Evolutionary conservation across 2,113 vertebrate species (phyloP).

Genomic region (Serilophus lunatus): DNA sequence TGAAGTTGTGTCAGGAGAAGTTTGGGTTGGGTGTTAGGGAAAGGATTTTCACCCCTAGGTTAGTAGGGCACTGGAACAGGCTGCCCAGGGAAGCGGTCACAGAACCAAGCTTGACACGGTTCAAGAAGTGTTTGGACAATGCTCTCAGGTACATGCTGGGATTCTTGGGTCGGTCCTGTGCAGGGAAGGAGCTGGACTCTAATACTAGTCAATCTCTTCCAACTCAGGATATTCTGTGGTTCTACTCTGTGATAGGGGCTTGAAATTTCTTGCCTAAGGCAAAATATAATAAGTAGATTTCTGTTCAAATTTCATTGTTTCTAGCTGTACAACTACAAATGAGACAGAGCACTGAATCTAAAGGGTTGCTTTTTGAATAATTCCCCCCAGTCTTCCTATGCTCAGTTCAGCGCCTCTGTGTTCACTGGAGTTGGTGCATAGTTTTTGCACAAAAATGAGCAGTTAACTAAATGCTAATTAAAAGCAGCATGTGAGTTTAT

Average conservation of each 20-base stretch:
- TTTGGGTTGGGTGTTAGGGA: not conserved
- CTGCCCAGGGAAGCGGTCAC: not conserved
- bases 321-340: not conserved
- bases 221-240: not conserved
- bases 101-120: no score
- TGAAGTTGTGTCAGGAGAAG: not conserved
- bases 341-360: not conserved
- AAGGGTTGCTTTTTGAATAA: not conserved
- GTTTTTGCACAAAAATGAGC: constrained; percentile 34
- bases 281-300: not conserved
- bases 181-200: not conserved
- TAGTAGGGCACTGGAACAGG: not conserved
- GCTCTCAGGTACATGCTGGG: no score
- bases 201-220: not conserved
- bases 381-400: not conserved
- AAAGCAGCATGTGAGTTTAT: constrained; percentile 58
- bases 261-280: not conserved
- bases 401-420: not conserved
- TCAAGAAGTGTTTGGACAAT: not conserved
- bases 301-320: not conserved
- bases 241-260: not conserved
- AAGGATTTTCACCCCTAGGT: not conserved
- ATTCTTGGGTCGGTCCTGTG: not conserved
- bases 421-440: not conserved
- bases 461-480: constrained; percentile 64